Evolutionary conservation across 2,113 vertebrate genomes (phyloP), one percentile per base, ranked within the genome.

Genomic region (Etheostoma cragini): DNA sequence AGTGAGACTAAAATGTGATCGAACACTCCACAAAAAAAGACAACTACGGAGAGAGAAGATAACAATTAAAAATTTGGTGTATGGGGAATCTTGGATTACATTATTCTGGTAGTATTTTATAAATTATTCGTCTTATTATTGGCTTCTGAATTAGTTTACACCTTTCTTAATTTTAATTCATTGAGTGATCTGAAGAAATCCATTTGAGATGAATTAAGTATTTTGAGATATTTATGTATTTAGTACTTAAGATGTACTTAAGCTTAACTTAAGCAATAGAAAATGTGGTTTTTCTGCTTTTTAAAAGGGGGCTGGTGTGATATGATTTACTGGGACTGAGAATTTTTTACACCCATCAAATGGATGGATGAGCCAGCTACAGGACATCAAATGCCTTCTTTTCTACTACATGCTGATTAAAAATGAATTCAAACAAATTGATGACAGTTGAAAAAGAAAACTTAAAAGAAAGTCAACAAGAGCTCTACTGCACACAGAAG

Each of bases 61-160:
- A 47, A 16, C 13, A 22, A 22, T 2, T 16, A 6, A 0, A 7
- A 19, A 50, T 3, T 49, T 33, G 76, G 69, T 47, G 54, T n/a
- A 61, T 49, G 26, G 65, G 76, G 66, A 2, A 8, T 78, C 54
- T 46, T 77, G 60, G 73, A 79, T 71, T 21, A 45, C 49, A 80
- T 67, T 78, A n/a, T 80, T 67, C 53, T 89, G 64, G 22, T 45
- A 65, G 53, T 81, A 52, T 84, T 42, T 75, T 61, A 4, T 54
- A 71, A 54, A 33, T 72, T 65, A 63, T 63, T 57, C 67, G 38
- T 74, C 38, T 77, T 74, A 49, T n/a, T 38, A 53, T 76, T 50
- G n/a, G 69, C 56, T 85, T 79, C 64, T 78, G 60, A 67, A 13
- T 77, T 8, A 12, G 74, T 81, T 78, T 56, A 57, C 33, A 38